Percentiles rank a stretch among this genome's conserved stretches.
phyloP scores from a whole-genome alignment of 2,797 vertebrate species.

The Clamator glandarius region DNA sequence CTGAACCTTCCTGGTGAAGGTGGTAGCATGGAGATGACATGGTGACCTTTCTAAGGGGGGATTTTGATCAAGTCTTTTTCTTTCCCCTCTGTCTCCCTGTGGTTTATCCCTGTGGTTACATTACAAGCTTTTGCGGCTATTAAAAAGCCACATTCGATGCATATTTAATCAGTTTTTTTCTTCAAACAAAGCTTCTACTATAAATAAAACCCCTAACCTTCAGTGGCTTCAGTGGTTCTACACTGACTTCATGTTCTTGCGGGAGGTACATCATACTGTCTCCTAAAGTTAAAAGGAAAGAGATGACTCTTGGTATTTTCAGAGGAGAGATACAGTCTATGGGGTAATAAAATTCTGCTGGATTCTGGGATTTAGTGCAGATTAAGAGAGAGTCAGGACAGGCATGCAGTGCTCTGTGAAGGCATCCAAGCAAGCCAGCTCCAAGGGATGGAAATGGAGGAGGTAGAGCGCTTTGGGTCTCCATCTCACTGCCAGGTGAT shows the following conservation, averaged over 20 bases:
- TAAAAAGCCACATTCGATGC: not conserved
- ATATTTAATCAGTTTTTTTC: not conserved
- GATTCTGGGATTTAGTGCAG: not conserved
- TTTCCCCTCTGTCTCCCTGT: not conserved
- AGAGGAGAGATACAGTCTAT: not conserved
- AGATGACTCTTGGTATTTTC: not conserved
- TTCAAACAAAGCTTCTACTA: not conserved
- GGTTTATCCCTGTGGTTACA: not conserved
- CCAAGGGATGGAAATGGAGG: not conserved
- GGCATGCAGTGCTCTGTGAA: not conserved
- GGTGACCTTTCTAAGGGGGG: not conserved
- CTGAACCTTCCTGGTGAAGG: not conserved
- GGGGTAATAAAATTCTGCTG: not conserved
- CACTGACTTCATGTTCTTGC: not conserved
- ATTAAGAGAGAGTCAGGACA: not conserved
- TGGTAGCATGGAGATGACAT: not conserved
- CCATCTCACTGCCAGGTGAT: not conserved
- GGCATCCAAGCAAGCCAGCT: not conserved
- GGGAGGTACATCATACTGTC: not conserved
- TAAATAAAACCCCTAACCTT: not conserved
- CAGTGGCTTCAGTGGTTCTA: not conserved
- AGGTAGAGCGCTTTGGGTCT: not conserved
- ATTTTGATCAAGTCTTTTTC: not conserved
- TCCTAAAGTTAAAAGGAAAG: not conserved
- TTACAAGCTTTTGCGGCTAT: not conserved